Conservation (phyloP, 1,140 invertebrate species). For the Periplaneta americana region DNA sequence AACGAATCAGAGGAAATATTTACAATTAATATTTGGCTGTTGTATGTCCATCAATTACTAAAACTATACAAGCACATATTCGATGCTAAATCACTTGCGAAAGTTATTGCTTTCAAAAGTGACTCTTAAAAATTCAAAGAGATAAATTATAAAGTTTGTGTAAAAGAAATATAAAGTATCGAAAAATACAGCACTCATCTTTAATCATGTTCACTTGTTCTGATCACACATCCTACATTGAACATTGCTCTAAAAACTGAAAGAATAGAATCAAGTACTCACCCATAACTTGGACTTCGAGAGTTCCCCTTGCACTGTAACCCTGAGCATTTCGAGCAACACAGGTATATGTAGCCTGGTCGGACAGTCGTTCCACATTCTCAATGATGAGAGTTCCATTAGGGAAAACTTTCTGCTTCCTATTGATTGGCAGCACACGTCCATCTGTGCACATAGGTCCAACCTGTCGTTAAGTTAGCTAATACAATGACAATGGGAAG, state of each 20-base stretch:
- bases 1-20: no score
- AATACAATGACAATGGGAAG: neutral
- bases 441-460: slow-evolving; percentile 40
- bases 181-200: no score
- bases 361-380: slow-evolving; percentile 85
- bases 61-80: no score
- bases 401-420: slow-evolving; percentile 89
- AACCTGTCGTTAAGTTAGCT: neutral
- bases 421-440: slow-evolving; percentile 83
- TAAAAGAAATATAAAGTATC: no score
- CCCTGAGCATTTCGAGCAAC: slow-evolving; percentile 87
- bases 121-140: no score
- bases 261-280: slow-evolving; percentile 42
- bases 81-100: no score
- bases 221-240: no score
- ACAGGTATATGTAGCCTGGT: slow-evolving; percentile 93
- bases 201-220: no score
- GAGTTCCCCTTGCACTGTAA: slow-evolving; percentile 74
- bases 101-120: no score
- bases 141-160: no score
- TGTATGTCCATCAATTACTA: no score
- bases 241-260: neutral
- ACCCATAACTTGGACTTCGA: slow-evolving; percentile 96
- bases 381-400: slow-evolving; percentile 92
- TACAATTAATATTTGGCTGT: no score